Conservation (phyloP, 1,140 invertebrate species). For the Aphaenogaster rudis region DNA sequence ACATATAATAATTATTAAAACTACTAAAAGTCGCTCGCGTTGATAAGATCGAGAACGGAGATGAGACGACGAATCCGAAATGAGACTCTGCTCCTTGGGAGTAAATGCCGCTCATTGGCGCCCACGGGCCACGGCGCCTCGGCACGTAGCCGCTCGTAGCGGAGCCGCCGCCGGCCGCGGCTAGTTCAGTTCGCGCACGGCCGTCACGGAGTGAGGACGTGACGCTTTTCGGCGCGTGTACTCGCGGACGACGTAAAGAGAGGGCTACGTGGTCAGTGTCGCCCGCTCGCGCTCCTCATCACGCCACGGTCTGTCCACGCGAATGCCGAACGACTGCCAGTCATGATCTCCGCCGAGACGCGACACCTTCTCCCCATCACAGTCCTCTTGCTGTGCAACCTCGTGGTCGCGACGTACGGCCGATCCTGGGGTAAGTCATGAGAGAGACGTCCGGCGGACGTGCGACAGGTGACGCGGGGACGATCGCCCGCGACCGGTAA, state of each 20-base stretch:
- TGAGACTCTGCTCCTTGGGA: background rate
- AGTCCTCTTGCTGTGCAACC: constrained; percentile 22
- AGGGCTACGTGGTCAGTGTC: background rate
- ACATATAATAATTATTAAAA: no score
- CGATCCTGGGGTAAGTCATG: constrained; percentile 74
- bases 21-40: background rate
- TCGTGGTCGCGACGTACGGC: constrained; percentile 46
- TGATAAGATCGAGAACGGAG: background rate
- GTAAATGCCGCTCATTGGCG: background rate
- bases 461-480: background rate
- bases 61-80: background rate
- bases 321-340: constrained; percentile 58
- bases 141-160: background rate
- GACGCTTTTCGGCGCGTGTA: background rate
- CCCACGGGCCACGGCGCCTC: background rate
- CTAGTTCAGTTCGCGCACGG: constrained; percentile 69
- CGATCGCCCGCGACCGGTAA: background rate
- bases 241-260: background rate
- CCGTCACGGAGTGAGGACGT: constrained; percentile 51
- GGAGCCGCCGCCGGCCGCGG: background rate
- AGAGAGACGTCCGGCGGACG: constrained; percentile 2
- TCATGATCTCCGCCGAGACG: constrained; percentile 65
- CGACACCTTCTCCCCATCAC: constrained; percentile 25
- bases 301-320: background rate
- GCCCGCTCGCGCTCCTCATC: background rate